Evolutionary conservation across 2,113 vertebrate genomes (phyloP), one percentile per base, ranked within the genome.

Genomic region (Lophochroa leadbeateri): DNA sequence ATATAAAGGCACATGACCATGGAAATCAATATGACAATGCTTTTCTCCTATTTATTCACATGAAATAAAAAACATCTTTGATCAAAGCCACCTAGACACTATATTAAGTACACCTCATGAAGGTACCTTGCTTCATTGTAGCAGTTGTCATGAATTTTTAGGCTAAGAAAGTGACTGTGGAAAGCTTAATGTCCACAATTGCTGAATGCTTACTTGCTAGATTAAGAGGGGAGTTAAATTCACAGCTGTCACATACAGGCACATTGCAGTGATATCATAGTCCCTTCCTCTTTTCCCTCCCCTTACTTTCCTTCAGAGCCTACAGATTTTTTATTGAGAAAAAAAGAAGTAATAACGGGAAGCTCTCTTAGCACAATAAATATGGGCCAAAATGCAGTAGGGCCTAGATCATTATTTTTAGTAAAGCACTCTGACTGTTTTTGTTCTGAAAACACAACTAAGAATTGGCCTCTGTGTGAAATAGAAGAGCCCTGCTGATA

Each of bases 401-500:
- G 33, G 25, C 41, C 46, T 53, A 49, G 25, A 53, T 80, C n/a
- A 88, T 86, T 86, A 85, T 69, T 94, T 93, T 94, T 46, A 72
- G 67, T n/a, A 67, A 91, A 86, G 63, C 46, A 49, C 37, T 37
- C 63, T 68, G 44, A 19, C 64, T 82, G 58, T 2, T 88, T 90
- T 90, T 79, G 37, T 80, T 93, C 86, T 88, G 76, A 94, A 92
- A 88, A 78, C 37, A 72, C 15, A 71, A 57, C n/a, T 67, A 77
- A 78, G 68, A 83, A 53, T 43, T 83, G 23, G 49, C 50, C 71
- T 74, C 88, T 92, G 49, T 90, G 75, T 91, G 92, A 95, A 86
- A 76, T n/a, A 83, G 50, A 65, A 83, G 80, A 93, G 64, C 23
- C 87, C 92, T 83, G 75, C 94, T 97, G 91, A 43, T 92, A n/a